phyloP scores from a whole-genome alignment of 2,888 invertebrate genomes.

The Clitarchus hookeri region DNA sequence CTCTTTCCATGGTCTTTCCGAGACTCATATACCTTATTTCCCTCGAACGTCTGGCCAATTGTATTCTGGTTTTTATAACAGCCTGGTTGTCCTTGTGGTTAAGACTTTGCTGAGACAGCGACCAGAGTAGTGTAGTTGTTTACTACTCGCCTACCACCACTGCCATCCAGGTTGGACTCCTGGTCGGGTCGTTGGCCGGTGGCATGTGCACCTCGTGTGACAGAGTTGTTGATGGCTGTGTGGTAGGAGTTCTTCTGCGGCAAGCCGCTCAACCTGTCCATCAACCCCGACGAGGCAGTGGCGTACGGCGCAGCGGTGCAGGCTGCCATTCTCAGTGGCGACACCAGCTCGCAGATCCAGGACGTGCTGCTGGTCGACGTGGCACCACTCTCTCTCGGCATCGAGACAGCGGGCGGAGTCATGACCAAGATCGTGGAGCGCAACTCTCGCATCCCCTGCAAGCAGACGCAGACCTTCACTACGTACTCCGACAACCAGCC shows the following conservation, averaged over 20 bases:
- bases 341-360: slow-evolving; percentile 66
- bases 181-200: too few species aligned
- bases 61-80: too few species aligned
- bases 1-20: too few species aligned
- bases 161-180: too few species aligned
- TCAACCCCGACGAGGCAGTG: slow-evolving; percentile 73
- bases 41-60: too few species aligned
- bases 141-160: too few species aligned
- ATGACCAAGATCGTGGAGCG: slow-evolving; percentile 69
- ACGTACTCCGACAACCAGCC: slow-evolving; percentile 93
- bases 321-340: slow-evolving; percentile 54
- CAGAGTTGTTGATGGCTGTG: too few species aligned
- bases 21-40: too few species aligned
- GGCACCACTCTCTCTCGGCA: slow-evolving; percentile 70
- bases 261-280: slow-evolving; percentile 68
- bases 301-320: slow-evolving; percentile 53
- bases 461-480: slow-evolving; percentile 72
- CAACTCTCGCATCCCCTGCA: slow-evolving; percentile 62
- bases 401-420: slow-evolving; percentile 81
- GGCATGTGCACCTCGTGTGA: too few species aligned
- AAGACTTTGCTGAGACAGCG: too few species aligned
- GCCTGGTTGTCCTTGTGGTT: too few species aligned
- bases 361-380: slow-evolving; percentile 74
- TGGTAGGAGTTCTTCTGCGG: slow-evolving; percentile 73
- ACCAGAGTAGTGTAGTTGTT: too few species aligned